Conservation (phyloP, 2,888 invertebrate species). For the Xestia xanthographa region DNA sequence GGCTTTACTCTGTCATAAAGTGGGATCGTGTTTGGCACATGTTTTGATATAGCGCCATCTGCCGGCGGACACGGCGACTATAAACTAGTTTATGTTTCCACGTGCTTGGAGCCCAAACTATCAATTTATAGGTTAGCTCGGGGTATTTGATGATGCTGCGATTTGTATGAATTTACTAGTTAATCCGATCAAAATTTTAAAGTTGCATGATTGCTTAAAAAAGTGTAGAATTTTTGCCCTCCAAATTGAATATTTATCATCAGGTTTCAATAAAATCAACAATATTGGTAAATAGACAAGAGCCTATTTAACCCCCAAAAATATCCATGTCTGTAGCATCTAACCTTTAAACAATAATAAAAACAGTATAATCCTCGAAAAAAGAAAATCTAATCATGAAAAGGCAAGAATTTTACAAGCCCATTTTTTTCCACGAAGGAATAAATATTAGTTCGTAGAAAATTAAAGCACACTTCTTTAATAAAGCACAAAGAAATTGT, state of each 20-base stretch:
- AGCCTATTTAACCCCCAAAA: neutral
- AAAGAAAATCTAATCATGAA: neutral
- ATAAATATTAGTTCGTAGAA: neutral
- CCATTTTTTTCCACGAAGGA: neutral
- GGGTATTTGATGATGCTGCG: slow-evolving; percentile 4
- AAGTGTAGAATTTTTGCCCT: neutral
- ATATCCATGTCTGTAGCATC: neutral
- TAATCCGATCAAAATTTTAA: neutral
- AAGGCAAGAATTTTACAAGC: neutral
- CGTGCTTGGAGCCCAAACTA: slow-evolving; percentile 21
- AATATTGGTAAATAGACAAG: neutral
- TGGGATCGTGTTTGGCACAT: slow-evolving; percentile 49
- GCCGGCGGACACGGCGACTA: slow-evolving; percentile 31
- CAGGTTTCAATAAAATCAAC: neutral
- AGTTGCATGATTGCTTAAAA: neutral
- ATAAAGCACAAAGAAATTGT: neutral
- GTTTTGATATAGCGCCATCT: slow-evolving; percentile 52
- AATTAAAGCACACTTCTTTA: neutral
- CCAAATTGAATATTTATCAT: neutral
- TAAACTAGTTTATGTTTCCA: slow-evolving; percentile 52
- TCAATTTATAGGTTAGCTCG: slow-evolving; percentile 7
- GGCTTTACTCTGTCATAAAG: slow-evolving; percentile 53
- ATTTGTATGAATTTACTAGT: slow-evolving; percentile 6
- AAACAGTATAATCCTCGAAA: neutral
- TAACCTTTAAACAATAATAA: neutral